Evolutionary conservation across 2,797 vertebrate genomes (phyloP), one percentile per base, ranked within the genome.

Genomic region (Cephalopachus bancanus): DNA sequence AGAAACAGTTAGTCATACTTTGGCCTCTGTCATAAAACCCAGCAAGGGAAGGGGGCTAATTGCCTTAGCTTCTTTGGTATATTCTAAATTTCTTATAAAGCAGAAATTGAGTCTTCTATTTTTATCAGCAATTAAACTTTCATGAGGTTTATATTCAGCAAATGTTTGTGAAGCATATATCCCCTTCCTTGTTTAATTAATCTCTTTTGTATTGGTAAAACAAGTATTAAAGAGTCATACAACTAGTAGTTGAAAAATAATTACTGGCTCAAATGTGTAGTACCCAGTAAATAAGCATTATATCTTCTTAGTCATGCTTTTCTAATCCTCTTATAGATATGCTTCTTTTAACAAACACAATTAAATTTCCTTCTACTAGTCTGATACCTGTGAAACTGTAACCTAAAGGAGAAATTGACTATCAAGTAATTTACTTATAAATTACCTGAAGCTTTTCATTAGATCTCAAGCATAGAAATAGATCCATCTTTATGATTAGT

Each of bases 151-250:
- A 86, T 49, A 80, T 53, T 88, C 44, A 92, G 19, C 26, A 96
- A 69, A 89, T 86, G 9, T 55, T 88, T 93, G 15, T 28, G 33
- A 93, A 90, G 7, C 55, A 62, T 49, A 51, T 78, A 44, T 55
- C 7, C 15, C 12, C 37, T 84, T 76, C 15, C 17, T 69, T 60
- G 11, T 49, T 93, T 96, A 79, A 8, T 81, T 92, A 75, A 30
- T 91, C 10, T 94, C 37, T 71, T 90, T 96, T 81, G 57, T 60
- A 86, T 76, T 72, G n/a, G 24, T 7, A 92, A 95, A 89, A 80
- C 28, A 96, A 92, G 57, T 78, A 83, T 89, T 84, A 71, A 83
- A 94, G 28, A 26, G 5, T 69, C 30, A 75, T 93, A 49, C n/a
- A 65, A 84, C 76, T 76, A 55, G 24, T 72, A 69, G 37, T 57